Evolutionary conservation across 2,888 invertebrate genomes (phyloP).

Genomic region (Bimastos eiseni): DNA sequence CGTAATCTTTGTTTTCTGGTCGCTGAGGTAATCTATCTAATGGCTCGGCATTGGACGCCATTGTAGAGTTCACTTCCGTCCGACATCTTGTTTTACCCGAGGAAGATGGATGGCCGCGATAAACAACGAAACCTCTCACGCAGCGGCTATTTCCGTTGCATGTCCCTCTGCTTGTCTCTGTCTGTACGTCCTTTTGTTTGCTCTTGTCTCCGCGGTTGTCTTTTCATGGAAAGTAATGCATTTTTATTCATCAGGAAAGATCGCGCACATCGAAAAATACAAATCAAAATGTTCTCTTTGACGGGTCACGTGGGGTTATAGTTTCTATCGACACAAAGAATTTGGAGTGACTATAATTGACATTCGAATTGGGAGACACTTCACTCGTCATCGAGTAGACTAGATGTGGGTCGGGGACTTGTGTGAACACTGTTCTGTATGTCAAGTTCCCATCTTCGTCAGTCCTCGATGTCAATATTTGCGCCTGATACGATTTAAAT

Average conservation of each 20-base stretch:
- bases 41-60: background rate
- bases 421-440: background rate
- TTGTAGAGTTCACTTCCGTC: slow-evolving; percentile 9
- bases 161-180: background rate
- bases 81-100: slow-evolving; percentile 2
- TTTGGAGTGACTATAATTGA: background rate
- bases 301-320: background rate
- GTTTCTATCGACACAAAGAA: background rate
- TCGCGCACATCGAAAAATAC: background rate
- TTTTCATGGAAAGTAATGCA: background rate
- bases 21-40: background rate
- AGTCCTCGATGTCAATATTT: background rate
- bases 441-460: background rate
- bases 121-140: background rate
- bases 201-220: background rate
- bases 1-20: slow-evolving; percentile 3
- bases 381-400: background rate
- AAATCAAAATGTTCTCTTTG: background rate
- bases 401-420: background rate
- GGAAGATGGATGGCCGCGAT: slow-evolving; percentile 4
- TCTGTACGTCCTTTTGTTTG: background rate
- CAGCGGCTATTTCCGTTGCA: background rate
- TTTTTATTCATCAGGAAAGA: background rate
- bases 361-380: background rate
- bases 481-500: background rate